Percentiles rank a stretch among this genome's conserved stretches.
Conservation (phyloP, 2,797 vertebrate species). For the Rhinella marina region DNA sequence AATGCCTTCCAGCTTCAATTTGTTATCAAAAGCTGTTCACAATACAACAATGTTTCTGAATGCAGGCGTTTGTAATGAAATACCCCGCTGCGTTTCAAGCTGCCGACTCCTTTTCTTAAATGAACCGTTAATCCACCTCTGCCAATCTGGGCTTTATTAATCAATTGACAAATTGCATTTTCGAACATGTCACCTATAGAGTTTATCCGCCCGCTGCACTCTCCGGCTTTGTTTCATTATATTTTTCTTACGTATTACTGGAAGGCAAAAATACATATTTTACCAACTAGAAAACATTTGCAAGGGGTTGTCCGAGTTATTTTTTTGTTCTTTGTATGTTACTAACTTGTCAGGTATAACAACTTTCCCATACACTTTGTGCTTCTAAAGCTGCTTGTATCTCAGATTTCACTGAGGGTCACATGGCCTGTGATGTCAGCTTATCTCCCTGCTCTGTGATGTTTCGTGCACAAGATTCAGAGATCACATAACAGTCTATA, state of each 20-base stretch:
- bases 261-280: constrained; percentile 25
- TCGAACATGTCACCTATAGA: constrained; percentile 39
- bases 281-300: neutral
- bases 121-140: constrained; percentile 41
- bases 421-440: no score
- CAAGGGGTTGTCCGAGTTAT: no score
- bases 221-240: constrained; percentile 2
- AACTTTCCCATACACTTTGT: no score
- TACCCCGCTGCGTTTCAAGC: constrained; percentile 50
- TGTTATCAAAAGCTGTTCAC: constrained; percentile 51
- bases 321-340: no score
- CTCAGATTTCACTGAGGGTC: no score
- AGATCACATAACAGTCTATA: no score
- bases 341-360: no score
- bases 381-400: no score
- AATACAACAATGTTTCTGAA: constrained; percentile 44
- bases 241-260: neutral
- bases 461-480: no score
- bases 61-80: constrained; percentile 46
- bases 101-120: constrained; percentile 50
- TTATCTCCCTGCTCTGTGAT: no score
- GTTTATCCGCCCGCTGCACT: neutral
- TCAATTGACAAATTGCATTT: constrained; percentile 47
- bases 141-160: constrained; percentile 48
- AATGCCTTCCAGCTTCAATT: constrained; percentile 33